phyloP scores from a whole-genome alignment of 2,113 vertebrate genomes.

The Cyanocitta stelleri region DNA sequence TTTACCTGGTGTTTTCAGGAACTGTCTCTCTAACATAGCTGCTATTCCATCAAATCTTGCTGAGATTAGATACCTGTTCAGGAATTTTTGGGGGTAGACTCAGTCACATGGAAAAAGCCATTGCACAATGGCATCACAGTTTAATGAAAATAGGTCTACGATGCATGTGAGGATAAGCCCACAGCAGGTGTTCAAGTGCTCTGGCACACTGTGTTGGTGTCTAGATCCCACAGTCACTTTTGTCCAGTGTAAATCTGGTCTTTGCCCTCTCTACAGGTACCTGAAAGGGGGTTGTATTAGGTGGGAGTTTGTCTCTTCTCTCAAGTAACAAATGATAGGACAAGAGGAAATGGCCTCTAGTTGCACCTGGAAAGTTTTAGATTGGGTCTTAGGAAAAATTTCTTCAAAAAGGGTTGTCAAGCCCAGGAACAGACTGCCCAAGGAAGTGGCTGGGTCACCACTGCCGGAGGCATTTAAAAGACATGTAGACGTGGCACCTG shows the following conservation, averaged over 20 bases:
- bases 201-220: not conserved
- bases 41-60: not conserved
- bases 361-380: not conserved
- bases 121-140: not conserved
- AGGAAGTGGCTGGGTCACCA: not conserved
- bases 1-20: not conserved
- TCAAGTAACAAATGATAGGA: not conserved
- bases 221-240: not conserved
- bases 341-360: not conserved
- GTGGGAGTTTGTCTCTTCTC: not conserved
- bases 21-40: not conserved
- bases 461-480: not conserved
- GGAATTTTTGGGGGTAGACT: not conserved
- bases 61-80: not conserved
- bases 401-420: not conserved
- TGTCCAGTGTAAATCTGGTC: not conserved
- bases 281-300: not conserved
- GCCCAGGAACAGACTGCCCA: not conserved
- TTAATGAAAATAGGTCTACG: not conserved
- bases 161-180: not conserved
- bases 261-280: not conserved
- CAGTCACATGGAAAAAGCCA: not conserved
- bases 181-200: not conserved
- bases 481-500: not conserved
- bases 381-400: not conserved